A percentile compares a stretch with the other conserved stretches of the same genome.
phyloP scores from a whole-genome alignment of 2,113 vertebrate genomes.

The Tretioscincus oriximinensis region DNA sequence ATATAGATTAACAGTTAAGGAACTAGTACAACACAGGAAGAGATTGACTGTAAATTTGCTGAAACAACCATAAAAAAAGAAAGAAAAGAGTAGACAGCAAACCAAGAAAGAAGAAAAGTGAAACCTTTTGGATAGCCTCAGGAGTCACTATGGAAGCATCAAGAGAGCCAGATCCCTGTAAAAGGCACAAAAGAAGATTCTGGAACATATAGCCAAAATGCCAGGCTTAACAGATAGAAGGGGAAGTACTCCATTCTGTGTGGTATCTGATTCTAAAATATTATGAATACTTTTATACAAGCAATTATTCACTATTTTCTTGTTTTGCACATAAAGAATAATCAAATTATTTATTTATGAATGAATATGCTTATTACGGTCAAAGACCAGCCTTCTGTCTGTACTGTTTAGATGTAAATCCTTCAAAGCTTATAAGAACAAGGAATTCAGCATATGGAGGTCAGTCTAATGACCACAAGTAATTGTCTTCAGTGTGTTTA shows the following conservation, averaged over 20 bases:
- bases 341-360: too few species aligned
- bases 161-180: constrained; percentile 74
- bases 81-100: not conserved
- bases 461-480: not conserved
- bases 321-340: too few species aligned
- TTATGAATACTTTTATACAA: constrained; percentile 38
- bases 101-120: constrained; percentile 44
- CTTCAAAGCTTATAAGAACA: too few species aligned
- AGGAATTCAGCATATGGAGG: not conserved
- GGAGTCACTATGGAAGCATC: constrained; percentile 71
- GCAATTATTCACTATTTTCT: not conserved
- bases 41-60: constrained; percentile 7
- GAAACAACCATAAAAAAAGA: constrained; percentile 11
- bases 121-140: constrained; percentile 78
- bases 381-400: not conserved
- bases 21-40: not conserved
- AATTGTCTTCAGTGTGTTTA: not conserved
- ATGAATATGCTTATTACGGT: not conserved
- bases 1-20: not conserved
- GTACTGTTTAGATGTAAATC: not conserved
- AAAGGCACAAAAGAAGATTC: constrained; percentile 66
- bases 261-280: constrained; percentile 27
- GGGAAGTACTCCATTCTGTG: constrained; percentile 35
- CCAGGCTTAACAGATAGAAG: constrained; percentile 39
- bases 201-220: not conserved